Evolutionary conservation across 2,113 vertebrate genomes (phyloP).

Genomic region (Sturnira hondurensis): DNA sequence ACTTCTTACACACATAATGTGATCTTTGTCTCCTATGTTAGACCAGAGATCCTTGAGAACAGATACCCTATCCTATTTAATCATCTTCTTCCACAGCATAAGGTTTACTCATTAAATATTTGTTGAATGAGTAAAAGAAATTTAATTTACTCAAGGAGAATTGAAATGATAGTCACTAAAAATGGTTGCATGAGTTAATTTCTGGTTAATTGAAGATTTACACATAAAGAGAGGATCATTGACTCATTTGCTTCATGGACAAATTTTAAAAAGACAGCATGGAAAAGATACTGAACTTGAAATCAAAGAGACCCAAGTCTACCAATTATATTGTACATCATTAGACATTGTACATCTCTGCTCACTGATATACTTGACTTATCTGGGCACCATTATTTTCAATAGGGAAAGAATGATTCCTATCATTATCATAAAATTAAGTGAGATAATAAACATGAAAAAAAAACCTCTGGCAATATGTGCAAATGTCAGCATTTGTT

Average conservation of each 20-base stretch:
- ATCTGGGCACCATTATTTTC: not conserved
- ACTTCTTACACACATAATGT: not conserved
- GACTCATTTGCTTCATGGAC: not conserved
- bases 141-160: not conserved
- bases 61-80: not conserved
- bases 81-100: not conserved
- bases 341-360: too few relatives aligned
- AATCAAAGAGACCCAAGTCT: not conserved
- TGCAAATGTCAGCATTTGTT: not conserved
- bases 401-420: not conserved
- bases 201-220: not conserved
- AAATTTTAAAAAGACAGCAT: not conserved
- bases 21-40: not conserved
- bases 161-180: constrained; percentile 9
- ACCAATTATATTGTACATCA: not conserved
- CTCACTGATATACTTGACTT: not conserved
- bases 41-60: not conserved
- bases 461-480: not conserved
- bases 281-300: not conserved
- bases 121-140: not conserved
- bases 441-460: not conserved
- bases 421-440: not conserved
- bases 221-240: not conserved
- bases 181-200: not conserved
- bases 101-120: not conserved